Evolutionary conservation across 1,140 invertebrate species (phyloP).

Genomic region (Neodiprion pinetum): DNA sequence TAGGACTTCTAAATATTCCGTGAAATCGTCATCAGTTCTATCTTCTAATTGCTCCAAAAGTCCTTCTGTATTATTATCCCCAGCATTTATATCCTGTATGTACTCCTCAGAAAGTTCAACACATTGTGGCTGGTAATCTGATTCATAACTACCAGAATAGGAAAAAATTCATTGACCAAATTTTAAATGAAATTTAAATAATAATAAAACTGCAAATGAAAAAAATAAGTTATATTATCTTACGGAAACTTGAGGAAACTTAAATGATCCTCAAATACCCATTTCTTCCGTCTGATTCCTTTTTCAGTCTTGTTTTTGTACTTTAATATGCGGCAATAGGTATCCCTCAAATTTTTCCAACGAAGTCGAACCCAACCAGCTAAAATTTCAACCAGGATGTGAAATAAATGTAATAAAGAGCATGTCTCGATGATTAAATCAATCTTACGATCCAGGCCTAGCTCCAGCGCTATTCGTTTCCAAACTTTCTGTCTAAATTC

Average conservation of each 20-base stretch:
- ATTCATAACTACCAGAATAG: slow-evolving; percentile 44
- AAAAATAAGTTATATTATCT: slow-evolving; percentile 10
- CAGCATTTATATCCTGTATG: slow-evolving; percentile 49
- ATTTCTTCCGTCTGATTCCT: slow-evolving; percentile 53
- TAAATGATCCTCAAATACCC: slow-evolving; percentile 57
- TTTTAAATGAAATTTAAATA: background rate
- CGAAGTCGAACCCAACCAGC: slow-evolving; percentile 51
- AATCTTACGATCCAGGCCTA: slow-evolving; percentile 53
- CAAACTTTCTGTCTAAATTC: slow-evolving; percentile 59
- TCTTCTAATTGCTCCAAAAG: slow-evolving; percentile 56
- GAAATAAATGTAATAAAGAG: background rate
- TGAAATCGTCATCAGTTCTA: slow-evolving; percentile 54
- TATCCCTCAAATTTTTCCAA: slow-evolving; percentile 59
- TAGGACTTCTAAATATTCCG: slow-evolving; percentile 52
- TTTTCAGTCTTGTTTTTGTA: slow-evolving; percentile 54
- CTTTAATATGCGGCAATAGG: slow-evolving; percentile 55
- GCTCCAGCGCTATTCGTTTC: slow-evolving; percentile 54
- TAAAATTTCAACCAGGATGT: slow-evolving; percentile 32
- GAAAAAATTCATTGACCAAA: slow-evolving; percentile 15
- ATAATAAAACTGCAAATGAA: background rate
- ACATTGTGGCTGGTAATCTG: slow-evolving; percentile 48
- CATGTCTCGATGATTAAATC: background rate
- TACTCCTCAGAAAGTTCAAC: slow-evolving; percentile 55
- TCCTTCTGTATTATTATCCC: slow-evolving; percentile 44
- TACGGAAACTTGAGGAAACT: slow-evolving; percentile 57